phyloP scores from a whole-genome alignment of 2,888 invertebrate species.

The Trisateles emortualis region DNA sequence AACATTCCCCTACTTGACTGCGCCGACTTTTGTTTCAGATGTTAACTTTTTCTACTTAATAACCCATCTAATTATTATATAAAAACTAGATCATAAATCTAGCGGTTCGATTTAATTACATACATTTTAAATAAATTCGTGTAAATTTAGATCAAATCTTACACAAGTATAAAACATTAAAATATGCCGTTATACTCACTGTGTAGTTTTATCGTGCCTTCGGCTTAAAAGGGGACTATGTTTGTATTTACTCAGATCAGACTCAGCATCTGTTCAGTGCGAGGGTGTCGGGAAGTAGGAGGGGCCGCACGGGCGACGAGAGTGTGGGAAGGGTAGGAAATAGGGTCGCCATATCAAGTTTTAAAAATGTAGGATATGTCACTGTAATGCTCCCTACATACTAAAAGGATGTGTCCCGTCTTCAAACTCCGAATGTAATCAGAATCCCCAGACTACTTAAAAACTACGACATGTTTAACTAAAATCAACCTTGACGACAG shows the following conservation, averaged over 20 bases:
- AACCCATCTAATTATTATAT: no score
- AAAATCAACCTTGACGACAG: not conserved
- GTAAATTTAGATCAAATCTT: no score
- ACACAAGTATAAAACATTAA: no score
- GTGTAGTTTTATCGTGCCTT: slow-evolving; percentile 48
- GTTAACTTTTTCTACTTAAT: no score
- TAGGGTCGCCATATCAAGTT: slow-evolving; percentile 10
- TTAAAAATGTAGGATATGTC: slow-evolving; percentile 2
- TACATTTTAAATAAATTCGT: no score
- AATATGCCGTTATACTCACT: slow-evolving; percentile 43
- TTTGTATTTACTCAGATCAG: slow-evolving; percentile 66
- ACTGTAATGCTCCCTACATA: slow-evolving; percentile 9
- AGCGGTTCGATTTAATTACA: no score
- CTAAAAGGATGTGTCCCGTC: not conserved
- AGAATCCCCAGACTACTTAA: not conserved
- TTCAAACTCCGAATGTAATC: not conserved
- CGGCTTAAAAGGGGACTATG: slow-evolving; percentile 54
- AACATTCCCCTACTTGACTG: no score
- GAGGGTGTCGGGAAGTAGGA: slow-evolving; percentile 48
- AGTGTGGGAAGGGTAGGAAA: slow-evolving; percentile 17
- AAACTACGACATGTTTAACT: not conserved
- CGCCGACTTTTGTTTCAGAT: no score
- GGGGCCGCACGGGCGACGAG: slow-evolving; percentile 33
- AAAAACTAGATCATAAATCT: no score
- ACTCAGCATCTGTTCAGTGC: slow-evolving; percentile 62